Evolutionary conservation across 2,113 vertebrate species (phyloP), one percentile per base, ranked within the genome.

Genomic region (Bubo scandiacus): DNA sequence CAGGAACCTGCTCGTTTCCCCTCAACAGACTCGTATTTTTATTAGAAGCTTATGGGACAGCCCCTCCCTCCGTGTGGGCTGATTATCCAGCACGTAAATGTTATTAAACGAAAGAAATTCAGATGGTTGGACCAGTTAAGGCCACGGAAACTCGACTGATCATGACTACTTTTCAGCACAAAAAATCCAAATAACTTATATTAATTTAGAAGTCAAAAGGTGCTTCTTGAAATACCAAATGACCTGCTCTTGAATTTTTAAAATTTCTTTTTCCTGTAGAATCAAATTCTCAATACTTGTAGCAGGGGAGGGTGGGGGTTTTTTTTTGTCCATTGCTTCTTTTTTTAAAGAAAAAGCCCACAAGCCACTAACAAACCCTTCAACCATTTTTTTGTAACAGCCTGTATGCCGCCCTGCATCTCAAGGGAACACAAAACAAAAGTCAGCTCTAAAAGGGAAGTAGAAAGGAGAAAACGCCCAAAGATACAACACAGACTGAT

Each of bases 21-120:
- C 40, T 22, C 19, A 22, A 13, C 7, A 19, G 20, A 20, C 14
- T 10, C 12, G 0, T 3, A 16, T 2, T 20, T 32, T 23, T 7
- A 4, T 12, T 9, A 5, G 1, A 34, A 47, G 21, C 8, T 32
- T 9, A n/a, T 12, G 47, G 30, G 40, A 36, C 13, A 36, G 4
- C 5, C 5, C 5, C 12, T 25, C 36, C 70, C 38, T 20, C 45
- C 19, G 15, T 45, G 21, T 6, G 8, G 21, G 11, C n/a, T 11
- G 57, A 79, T 42, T 34, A 12, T 5, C 47, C 25, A 34, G 16
- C 13, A 34, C 19, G 5, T 3, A 40, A 15, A 16, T 15, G 11
- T 9, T 36, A n/a, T 9, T n/a, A 51, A 71, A 1, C 40, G 12
- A 27, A 72, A 72, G 12, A 25, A 79, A 92, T 1, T 12, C 40